Evolutionary conservation across 1,140 invertebrate species (phyloP).

Genomic region (Zaprionus camerounensis): DNA sequence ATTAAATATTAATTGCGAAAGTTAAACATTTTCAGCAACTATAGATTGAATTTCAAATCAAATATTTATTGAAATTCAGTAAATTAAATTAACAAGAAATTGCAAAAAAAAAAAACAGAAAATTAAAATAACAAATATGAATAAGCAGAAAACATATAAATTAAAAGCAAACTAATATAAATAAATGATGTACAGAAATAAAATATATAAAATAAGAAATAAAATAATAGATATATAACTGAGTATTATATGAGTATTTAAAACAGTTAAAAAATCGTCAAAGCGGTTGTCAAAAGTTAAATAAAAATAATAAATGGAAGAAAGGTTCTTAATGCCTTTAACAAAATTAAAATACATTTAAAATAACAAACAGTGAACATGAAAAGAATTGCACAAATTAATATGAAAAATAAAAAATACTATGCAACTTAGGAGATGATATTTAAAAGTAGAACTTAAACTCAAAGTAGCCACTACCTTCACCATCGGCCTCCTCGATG

Average conservation of each 20-base stretch:
- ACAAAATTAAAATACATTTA: neutral
- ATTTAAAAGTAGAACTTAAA: slow-evolving; percentile 34
- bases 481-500: slow-evolving; percentile 42
- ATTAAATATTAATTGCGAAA: neutral
- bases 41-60: neutral
- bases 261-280: neutral
- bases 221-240: no score
- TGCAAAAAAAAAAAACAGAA: no score
- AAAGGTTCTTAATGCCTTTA: neutral
- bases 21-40: neutral
- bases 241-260: neutral
- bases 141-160: neutral
- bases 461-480: slow-evolving; percentile 69
- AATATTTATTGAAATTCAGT: slow-evolving; percentile 21
- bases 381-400: neutral
- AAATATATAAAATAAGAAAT: neutral
- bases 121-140: no score
- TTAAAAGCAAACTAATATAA: neutral
- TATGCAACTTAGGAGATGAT: slow-evolving; percentile 6
- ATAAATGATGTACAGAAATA: neutral
- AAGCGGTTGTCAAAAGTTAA: slow-evolving; percentile 18
- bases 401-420: slow-evolving; percentile 10
- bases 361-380: neutral
- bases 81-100: slow-evolving; percentile 10
- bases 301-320: slow-evolving; percentile 1